Evolutionary conservation across 2,888 invertebrate species (phyloP).

Genomic region (Caenorhabditis parvicauda): DNA sequence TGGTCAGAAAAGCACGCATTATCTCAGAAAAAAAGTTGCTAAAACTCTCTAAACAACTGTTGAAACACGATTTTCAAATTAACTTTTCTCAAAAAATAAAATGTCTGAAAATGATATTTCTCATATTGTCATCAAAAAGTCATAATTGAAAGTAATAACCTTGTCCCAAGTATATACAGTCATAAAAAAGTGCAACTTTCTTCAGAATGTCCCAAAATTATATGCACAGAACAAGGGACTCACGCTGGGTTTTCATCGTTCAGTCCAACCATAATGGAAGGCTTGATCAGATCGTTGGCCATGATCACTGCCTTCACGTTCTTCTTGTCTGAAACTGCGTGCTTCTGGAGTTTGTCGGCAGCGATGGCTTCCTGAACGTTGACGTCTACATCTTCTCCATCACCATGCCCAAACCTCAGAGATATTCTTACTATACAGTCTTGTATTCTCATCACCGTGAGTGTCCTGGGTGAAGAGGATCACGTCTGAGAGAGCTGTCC

Average conservation of each 20-base stretch:
- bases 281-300: constrained; percentile 50
- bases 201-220: too few relatives aligned
- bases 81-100: too few relatives aligned
- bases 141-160: too few relatives aligned
- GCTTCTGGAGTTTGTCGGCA: constrained; percentile 13
- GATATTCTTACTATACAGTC: constrained; percentile 59
- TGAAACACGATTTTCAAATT: too few relatives aligned
- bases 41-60: background rate
- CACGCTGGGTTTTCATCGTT: constrained; percentile 58
- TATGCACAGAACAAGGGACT: too few relatives aligned
- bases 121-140: too few relatives aligned
- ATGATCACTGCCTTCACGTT: constrained; percentile 54
- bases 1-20: too few relatives aligned
- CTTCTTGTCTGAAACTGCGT: constrained; percentile 45
- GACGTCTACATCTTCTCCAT: background rate
- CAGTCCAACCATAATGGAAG: constrained; percentile 49
- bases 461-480: constrained; percentile 58
- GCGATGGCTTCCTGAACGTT: constrained; percentile 9
- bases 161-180: too few relatives aligned
- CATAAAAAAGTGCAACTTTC: too few relatives aligned
- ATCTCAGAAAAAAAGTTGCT: background rate
- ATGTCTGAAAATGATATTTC: too few relatives aligned
- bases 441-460: constrained; percentile 60
- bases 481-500: constrained; percentile 56
- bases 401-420: constrained; percentile 28